Conservation (phyloP, 2,113 vertebrate species). For the Casuarius casuarius region DNA sequence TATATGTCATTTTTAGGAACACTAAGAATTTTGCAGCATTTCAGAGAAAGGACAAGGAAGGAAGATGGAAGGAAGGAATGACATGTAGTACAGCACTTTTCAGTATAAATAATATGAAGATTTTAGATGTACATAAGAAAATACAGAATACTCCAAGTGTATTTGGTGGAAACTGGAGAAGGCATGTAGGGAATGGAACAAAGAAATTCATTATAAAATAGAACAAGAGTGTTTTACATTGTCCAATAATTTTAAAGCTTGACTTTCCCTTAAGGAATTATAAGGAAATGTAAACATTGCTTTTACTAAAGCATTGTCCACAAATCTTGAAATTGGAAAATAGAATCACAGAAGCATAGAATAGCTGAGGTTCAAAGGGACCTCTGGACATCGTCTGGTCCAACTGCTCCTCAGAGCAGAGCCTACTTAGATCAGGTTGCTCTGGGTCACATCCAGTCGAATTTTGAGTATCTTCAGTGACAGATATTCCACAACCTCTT, state of each 20-base stretch:
- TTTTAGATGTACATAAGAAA: not conserved
- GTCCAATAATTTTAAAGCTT: not conserved
- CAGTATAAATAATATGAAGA: not conserved
- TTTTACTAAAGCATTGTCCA: not conserved
- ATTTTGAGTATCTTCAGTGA: not conserved
- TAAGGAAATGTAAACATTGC: not conserved
- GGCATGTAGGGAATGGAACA: not conserved
- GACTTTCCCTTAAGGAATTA: not conserved
- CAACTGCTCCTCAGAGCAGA: not conserved
- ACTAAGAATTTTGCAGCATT: not conserved
- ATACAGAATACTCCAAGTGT: not conserved
- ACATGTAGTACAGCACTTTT: not conserved
- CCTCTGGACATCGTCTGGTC: accelerated
- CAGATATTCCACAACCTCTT: not conserved
- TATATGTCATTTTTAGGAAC: not conserved
- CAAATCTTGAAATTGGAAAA: not conserved
- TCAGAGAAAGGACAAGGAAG: not conserved
- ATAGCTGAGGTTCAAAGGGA: not conserved
- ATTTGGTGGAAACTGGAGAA: not conserved
- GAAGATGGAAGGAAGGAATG: not conserved
- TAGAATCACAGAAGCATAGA: not conserved
- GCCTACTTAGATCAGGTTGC: not conserved
- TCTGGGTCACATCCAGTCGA: accelerated
- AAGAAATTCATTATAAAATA: not conserved
- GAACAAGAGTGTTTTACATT: not conserved